Evolutionary conservation across 2,113 vertebrate species (phyloP), one percentile per base, ranked within the genome.

Genomic region (Catagonus wagneri): DNA sequence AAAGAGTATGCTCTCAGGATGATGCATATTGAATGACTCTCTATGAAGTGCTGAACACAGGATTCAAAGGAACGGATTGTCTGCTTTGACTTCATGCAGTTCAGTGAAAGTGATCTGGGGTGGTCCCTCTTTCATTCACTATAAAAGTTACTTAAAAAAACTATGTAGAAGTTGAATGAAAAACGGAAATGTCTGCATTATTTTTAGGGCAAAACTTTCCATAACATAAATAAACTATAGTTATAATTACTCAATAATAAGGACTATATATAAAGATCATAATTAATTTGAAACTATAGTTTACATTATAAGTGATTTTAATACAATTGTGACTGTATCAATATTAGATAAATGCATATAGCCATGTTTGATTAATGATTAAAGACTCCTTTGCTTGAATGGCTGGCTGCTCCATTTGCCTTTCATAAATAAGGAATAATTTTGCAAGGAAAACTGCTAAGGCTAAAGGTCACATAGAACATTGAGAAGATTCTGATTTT

Each of bases 291-390:
- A 32, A 92, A 39, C 25, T 87, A 58, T 29, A 23, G 39, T 23
- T 92, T 81, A 88, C 1, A 87, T 69, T 94, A 34, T 83, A 89
- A 81, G 80, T 92, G 29, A 60, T 75, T 91, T 93, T 78, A 79
- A 29, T 79, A 34, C 7, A 71, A 66, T n/a, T 93, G n/a, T 86
- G 27, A 44, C 5, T 71, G 11, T 63, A 29, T 66, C 52, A 36
- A 19, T 32, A 92, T 56, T 17, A 86, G 3, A 78, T 6, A 61
- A 60, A 15, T 32, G 81, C 3, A 52, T 20, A 72, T 75, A 76
- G 32, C 44, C 17, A 32, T 9, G 13, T 78, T 66, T 66, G 50
- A 25, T 3, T 15, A 86, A 20, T 83, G 54, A 86, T 39, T 72
- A 81, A 54, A n/a, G 22, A 23, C 2, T 78, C 1, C 7, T 68